Base-by-base conservation (phyloP, 1,140 invertebrate genomes). In the Cyclargus thomasi region DNA sequence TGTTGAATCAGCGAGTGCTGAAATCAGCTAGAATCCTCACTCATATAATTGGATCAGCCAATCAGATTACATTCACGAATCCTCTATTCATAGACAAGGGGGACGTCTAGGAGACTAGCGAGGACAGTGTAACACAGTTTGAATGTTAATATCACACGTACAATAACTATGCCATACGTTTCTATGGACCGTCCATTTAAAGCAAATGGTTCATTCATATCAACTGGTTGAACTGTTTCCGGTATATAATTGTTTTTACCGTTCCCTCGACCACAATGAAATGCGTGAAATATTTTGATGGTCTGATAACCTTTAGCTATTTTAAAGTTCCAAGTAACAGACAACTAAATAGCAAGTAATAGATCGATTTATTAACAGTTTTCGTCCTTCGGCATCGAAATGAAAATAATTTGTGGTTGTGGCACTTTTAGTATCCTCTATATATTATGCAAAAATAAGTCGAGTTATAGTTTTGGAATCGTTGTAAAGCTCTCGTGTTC, bases 81-180 rank as follows among this genome's bases (percentile, higher is more conserved):
- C 36, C 36, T 47, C 14, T 16, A 14, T 47, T 2, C 36, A 47
- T 11, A 47, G 36, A 47, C 36, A 47, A 57, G 55, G 53, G 29
- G 57, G 22, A 55, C 53, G 53, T 65, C 29, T 65, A 18, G 22
- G 20, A 57, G 64, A 18, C 63, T 68, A 70, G 59, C 67, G 21
- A 66, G 71, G 55, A 70, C 68, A 67, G 35, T 39, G 39, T 63
- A 21, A 65, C 53, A 70, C 68, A 68, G 36, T 62, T 67, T 67
- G 71, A 73, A 73, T 73, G 63, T 63, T 73, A 73, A 73, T 73
- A 67, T 62, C 70, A 57, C 63, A 53, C 53, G 57, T 59, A 63
- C 53, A 63, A 62, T 70, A 70, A 65, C 67, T 68, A 39, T 63
- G 62, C 29, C 47, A 29, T 65, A 53, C 53, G 39, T 65, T 65